A percentile compares a stretch with the other conserved stretches of the same genome.
These are phyloP conservation scores for Thamnaconus septentrionalis DNA, from an alignment of 2,113 vertebrate species.

Conservation along the genomic window DNA sequence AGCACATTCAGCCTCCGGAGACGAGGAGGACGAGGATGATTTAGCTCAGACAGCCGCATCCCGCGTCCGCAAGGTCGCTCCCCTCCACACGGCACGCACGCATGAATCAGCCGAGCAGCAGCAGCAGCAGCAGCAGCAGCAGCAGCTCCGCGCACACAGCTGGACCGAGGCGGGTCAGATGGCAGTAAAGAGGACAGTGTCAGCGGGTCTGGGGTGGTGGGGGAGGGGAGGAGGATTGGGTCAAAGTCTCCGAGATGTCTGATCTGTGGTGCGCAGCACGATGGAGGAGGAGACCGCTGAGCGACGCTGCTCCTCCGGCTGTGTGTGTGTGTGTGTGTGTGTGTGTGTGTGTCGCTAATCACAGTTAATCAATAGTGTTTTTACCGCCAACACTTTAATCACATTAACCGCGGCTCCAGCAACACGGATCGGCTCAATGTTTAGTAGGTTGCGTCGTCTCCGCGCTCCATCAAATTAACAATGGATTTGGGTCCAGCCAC, in stretches of 20 bases:
- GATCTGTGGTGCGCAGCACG: too few relatives aligned
- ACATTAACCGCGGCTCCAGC: constrained; percentile 20
- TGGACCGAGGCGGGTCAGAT: constrained; percentile 6
- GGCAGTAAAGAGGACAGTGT: neutral
- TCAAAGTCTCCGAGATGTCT: too few relatives aligned
- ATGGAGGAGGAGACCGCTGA: too few relatives aligned
- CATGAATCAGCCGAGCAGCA: constrained; percentile 35
- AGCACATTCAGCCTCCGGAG: constrained; percentile 4
- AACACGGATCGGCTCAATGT: constrained; percentile 6
- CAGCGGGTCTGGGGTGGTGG: too few relatives aligned
- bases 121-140: constrained; percentile 9
- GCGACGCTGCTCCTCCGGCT: too few relatives aligned
- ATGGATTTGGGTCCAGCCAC: constrained; percentile 54
- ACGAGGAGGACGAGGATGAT: constrained; percentile 2
- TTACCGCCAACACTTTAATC: constrained; percentile 28
- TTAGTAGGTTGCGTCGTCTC: constrained; percentile 35
- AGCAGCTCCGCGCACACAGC: constrained; percentile 23
- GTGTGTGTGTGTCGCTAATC: constrained; percentile 4
- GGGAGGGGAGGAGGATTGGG: too few relatives aligned
- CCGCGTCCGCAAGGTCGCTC: constrained; percentile 40
- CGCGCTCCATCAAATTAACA: constrained; percentile 56
- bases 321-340: too few relatives aligned
- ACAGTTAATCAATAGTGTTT: constrained; percentile 39
- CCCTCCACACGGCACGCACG: constrained; percentile 29
- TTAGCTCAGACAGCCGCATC: constrained; percentile 17